Base-by-base conservation (phyloP, 2,797 vertebrate species). In the Pagetopsis macropterus region DNA sequence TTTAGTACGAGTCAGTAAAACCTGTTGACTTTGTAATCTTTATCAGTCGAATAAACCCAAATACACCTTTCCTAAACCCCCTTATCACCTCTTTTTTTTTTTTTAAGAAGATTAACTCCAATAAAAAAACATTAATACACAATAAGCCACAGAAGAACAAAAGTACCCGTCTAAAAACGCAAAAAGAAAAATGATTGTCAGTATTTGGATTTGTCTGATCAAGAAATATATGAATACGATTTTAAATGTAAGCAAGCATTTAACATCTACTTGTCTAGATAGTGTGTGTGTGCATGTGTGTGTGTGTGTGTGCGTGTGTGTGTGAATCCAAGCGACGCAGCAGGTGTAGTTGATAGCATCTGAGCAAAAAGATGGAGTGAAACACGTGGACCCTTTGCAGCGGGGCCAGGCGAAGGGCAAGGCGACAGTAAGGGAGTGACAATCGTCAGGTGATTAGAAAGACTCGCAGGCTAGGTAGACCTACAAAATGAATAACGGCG, bases 401-500 rank as follows among this genome's bases (percentile, higher is more conserved):
- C 87, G 89, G 93, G 94, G 95, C 95, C 95, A 94, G 75, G 95
- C 91, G 91, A 94, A 96, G 95, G 94, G 94, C 96, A 96, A 93
- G 94, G 94, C 93, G 88, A 93, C 95, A 94, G 96, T 94, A 95
- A 95, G 96, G 96, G 94, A 96, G 95, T 95, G 96, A 97, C 96
- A 96, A 96, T 97, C 95, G 96, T 96, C 96, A 96, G 96, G 97
- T 98, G 97, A 98, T 97, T 96, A 96, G 96, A 96, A 96, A 95
- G 95, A 96, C 96, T 97, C 94, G 95, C 94, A 97, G 97, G 96
- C 96, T 96, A 96, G 96, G 95, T 96, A 97, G 96, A 97, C 96
- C 97, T 98, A 98, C 96, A 98, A 97, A 98, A 99, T 98, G 97
- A 99, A 97, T 97, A 99, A 99, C 96, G 94, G 94, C 95, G 94